Evolutionary conservation across 2,113 vertebrate species (phyloP).

Genomic region (Columba janthina): DNA sequence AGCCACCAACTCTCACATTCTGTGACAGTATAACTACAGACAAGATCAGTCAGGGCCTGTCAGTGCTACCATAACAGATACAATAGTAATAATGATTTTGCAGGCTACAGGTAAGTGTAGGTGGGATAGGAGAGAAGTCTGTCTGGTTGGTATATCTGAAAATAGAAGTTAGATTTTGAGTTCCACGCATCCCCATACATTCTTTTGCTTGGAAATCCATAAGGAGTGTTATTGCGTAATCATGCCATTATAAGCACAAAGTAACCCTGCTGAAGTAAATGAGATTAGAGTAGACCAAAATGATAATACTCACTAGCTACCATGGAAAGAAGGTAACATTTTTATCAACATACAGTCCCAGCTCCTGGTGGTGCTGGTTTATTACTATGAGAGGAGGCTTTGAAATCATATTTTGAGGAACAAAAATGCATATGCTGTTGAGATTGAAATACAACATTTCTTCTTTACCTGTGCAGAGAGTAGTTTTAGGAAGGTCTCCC

Average conservation of each 20-base stretch:
- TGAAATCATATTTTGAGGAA: not conserved
- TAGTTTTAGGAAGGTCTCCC: not conserved
- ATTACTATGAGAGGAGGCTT: not conserved
- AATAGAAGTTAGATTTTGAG: not conserved
- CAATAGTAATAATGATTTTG: not conserved
- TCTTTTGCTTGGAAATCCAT: not conserved
- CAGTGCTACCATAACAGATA: not conserved
- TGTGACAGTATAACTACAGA: not conserved
- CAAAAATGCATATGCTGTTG: not conserved
- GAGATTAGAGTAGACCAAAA: not conserved
- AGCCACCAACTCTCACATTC: not conserved
- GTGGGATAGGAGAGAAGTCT: not conserved
- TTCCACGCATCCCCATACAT: not conserved
- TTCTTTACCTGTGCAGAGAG: not conserved
- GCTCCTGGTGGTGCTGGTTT: not conserved
- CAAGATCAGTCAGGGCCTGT: not conserved
- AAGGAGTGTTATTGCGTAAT: not conserved
- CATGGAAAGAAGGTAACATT: not conserved
- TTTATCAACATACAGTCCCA: not conserved
- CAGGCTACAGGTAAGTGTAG: not conserved
- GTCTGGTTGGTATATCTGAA: not conserved
- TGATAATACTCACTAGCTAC: not conserved
- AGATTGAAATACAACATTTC: not conserved
- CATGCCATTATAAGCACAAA: not conserved
- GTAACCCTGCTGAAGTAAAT: not conserved